Base-by-base conservation (phyloP, 1,140 invertebrate genomes). In the Bombus haemorrhoidalis region DNA sequence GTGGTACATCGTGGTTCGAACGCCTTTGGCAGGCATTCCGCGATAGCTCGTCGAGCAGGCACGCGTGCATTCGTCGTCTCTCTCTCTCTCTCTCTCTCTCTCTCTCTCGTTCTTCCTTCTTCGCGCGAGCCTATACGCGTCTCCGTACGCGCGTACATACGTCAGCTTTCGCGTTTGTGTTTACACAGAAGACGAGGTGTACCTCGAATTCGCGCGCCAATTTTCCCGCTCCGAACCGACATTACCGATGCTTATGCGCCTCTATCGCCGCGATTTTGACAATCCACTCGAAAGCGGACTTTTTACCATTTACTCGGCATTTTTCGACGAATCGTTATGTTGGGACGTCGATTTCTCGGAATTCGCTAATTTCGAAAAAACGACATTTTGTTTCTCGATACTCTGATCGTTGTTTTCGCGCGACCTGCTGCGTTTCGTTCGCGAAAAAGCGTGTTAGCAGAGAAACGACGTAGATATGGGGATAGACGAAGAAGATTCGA, bases 1-100 rank as follows among this genome's bases (percentile, higher is more conserved):
- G 92, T 92, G 91, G 92, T 92, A 91, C 92, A 91, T 91, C 86
- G 86, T 87, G 87, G 86, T 91, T 88, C 74, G 89, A 85, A 92
- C 83, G 88, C 83, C 86, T 86, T 88, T 89, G 89, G 89, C 89
- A 90, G 86, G 91, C 90, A 92, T 92, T 92, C 91, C 89, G 86
- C 85, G 85, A 86, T 87, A 80, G 64, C 43, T 83, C 87, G 82
- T 62, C 87, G 81, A 83, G 81, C 75, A 80, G 74, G 88, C 88
- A 87, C 89, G 89, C 85, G 87, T 86, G 76, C 75, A 83, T 72
- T 79, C 62, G 86, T 76, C 74, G 53, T 64, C 25, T 13, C 37
- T n/a, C 68, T 86, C 39, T 41, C 41, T 41, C 41, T 41, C 41
- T 86, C 41, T 41, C 34, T 37, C 34, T 37, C 34, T 64, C 25